Evolutionary conservation across 2,797 vertebrate genomes (phyloP), one percentile per base, ranked within the genome.

Genomic region (Hapalemur alaotrensis): DNA sequence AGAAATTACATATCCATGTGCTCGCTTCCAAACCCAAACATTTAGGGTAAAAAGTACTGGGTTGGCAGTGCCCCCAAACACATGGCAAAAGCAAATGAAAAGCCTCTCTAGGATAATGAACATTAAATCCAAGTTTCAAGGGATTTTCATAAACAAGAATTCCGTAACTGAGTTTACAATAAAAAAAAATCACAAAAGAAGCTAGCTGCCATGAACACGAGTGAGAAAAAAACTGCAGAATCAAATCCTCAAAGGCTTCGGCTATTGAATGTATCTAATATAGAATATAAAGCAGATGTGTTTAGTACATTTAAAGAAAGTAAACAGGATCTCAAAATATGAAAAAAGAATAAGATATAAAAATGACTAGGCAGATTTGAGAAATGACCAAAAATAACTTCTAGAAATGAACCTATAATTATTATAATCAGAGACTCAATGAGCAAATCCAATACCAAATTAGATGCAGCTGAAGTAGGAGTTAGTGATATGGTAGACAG

Each of bases 381-480:
- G 13, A 82, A 93, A 93, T 7, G 84, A 54, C 25, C 30, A 78
- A 95, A 96, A 96, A 82, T 85, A 94, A 89, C 73, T 78, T 88
- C 15, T 82, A 85, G n/a, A 93, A 95, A 89, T 67, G 28, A 95
- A 93, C 93, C 94, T 63, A 69, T 4, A 88, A 86, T 78, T 63
- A 87, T 72, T 82, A 46, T 50, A 88, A 95, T 76, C 85, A 89
- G 59, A 96, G 65, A 89, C 17, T 79, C 57, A 80, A 18, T 61
- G 38, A 89, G 46, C 80, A 85, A 95, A 48, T 81, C n/a, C 32
- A 82, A 84, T 87, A 84, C 9, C 82, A 87, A 54, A 65, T 65
- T 13, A 92, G 75, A 91, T 59, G 89, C 15, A 87, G 25, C 14
- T 88, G 41, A 93, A 91, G 83, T 90, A 61, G 43, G 48, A 84